phyloP scores from a whole-genome alignment of 2,888 invertebrate genomes.

The Philereme transversata region DNA sequence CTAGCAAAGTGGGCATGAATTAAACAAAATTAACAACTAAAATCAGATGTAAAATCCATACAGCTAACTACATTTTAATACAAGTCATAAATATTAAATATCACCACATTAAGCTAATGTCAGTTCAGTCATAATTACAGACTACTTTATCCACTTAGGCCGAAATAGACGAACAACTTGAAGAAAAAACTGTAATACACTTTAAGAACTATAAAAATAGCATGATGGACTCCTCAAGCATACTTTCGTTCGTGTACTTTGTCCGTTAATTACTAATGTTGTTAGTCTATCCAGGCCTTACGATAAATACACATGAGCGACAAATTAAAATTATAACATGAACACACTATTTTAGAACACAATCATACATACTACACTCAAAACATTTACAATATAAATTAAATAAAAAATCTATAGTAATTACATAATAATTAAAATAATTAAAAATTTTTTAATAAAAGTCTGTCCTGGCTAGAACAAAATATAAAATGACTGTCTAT shows the following conservation, averaged over 20 bases:
- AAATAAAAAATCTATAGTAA: conserved; percentile 29
- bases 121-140: conserved; percentile 76
- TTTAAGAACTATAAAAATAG: conserved; percentile 19
- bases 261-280: conserved; percentile 6
- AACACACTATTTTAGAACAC: conserved; percentile 31
- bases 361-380: conserved; percentile 19
- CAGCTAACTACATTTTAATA: conserved; percentile 68
- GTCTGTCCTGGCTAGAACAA: too few relatives aligned
- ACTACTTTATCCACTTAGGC: conserved; percentile 58
- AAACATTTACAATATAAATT: conserved; percentile 21
- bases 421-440: too few relatives aligned
- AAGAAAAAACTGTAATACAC: conserved; percentile 1
- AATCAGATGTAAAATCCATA: conserved; percentile 58
- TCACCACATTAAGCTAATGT: conserved; percentile 83
- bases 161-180: conserved; percentile 7
- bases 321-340: conserved; percentile 42
- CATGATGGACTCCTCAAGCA: neutral
- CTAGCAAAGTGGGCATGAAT: conserved; percentile 31
- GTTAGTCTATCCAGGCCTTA: conserved; percentile 14
- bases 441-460: too few relatives aligned
- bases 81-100: conserved; percentile 80
- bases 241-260: neutral
- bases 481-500: too few relatives aligned
- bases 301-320: conserved; percentile 54
- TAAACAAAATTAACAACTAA: conserved; percentile 52